Evolutionary conservation across 2,888 invertebrate species (phyloP).

Genomic region (Volucella bombylans): DNA sequence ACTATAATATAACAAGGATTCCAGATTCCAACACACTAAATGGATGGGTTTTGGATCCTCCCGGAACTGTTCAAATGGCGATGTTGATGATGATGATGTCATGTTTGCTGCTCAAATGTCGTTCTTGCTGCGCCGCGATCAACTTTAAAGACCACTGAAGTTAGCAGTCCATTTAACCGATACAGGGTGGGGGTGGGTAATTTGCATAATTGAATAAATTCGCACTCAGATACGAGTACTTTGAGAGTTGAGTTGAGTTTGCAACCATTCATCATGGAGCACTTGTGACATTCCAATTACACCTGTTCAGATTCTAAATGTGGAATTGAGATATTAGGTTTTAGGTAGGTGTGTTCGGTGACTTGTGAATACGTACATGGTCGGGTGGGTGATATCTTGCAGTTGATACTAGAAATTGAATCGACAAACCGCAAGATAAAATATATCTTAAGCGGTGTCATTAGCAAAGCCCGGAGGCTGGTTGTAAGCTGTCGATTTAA

Average conservation of each 20-base stretch:
- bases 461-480: constrained; percentile 23
- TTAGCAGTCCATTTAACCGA: constrained; percentile 63
- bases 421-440: constrained; percentile 28
- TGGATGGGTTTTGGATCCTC: constrained; percentile 27
- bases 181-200: constrained; percentile 29
- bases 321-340: constrained; percentile 49
- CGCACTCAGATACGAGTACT: constrained; percentile 33
- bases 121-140: constrained; percentile 11
- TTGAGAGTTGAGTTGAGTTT: constrained; percentile 54
- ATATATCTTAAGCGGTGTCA: constrained; percentile 1
- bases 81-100: constrained; percentile 48
- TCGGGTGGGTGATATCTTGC: constrained; percentile 40
- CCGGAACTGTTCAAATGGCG: constrained; percentile 23
- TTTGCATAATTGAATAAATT: constrained; percentile 72
- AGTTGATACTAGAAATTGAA: background rate
- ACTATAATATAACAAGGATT: constrained; percentile 43
- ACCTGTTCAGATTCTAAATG: constrained; percentile 65
- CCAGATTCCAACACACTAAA: background rate
- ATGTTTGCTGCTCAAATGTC: constrained; percentile 52
- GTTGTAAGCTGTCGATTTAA: background rate
- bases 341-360: constrained; percentile 21
- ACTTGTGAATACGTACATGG: too few species aligned
- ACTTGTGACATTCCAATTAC: constrained; percentile 73
- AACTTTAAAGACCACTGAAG: constrained; percentile 25
- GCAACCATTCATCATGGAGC: constrained; percentile 69